These are phyloP conservation scores for Yoshiicerus persimilis DNA, from an alignment of 1,140 invertebrate genomes.

Conservation along the genomic window DNA sequence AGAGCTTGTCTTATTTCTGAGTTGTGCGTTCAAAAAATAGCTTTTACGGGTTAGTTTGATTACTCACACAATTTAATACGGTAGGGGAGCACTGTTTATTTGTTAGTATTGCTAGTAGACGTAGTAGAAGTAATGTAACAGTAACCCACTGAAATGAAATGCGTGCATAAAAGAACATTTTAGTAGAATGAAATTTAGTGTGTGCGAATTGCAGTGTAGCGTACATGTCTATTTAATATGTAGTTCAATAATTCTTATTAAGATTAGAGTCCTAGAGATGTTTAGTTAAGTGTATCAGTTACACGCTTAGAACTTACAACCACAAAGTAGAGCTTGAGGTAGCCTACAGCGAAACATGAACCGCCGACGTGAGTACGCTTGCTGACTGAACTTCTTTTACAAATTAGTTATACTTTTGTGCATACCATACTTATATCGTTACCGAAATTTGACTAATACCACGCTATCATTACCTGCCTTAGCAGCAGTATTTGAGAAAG, in stretches of 20 bases:
- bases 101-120: no score
- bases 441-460: not conserved
- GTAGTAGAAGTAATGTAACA: no score
- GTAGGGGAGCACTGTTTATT: no score
- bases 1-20: no score
- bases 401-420: not conserved
- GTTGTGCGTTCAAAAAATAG: no score
- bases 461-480: not conserved
- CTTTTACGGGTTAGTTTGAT: no score
- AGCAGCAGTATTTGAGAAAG: not conserved
- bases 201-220: not conserved
- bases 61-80: no score
- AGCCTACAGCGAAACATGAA: not conserved
- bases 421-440: not conserved
- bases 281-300: not conserved
- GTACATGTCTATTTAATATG: not conserved
- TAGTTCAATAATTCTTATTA: not conserved
- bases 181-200: not conserved
- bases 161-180: no score
- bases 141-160: no score
- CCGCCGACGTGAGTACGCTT: not conserved
- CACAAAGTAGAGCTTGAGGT: not conserved
- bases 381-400: not conserved
- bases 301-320: not conserved
- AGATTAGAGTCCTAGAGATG: not conserved